Base-by-base conservation (phyloP, 2,888 invertebrate species). In the Strigamia crassipes region DNA sequence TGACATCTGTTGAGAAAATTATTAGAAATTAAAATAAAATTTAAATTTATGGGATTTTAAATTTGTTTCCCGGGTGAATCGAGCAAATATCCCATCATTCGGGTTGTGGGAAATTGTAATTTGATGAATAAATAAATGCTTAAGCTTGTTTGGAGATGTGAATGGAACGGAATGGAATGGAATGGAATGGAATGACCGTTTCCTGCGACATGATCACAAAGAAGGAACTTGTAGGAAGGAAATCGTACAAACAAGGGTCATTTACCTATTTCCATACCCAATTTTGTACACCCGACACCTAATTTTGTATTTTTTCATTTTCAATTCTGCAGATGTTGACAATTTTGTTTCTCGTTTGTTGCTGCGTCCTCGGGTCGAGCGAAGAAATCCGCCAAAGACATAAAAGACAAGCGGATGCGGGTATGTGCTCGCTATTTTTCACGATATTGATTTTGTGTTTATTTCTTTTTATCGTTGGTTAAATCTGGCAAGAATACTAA, bases 51-150 rank as follows among this genome's bases (percentile, higher is more conserved):
- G 27, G 3, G n/a, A n/a, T n/a, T n/a, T n/a, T n/a, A 3, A 27
- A 27, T 27, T 27, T 27, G 27, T 27, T 27, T 42, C 1, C 42
- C 42, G 10, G 61, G 21, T 12, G 12, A 12, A 66, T 23, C 8
- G 61, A 21, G 2, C 23, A 66, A 66, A 66, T 23, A 8, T 21
- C 38, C 10, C 21, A 66, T 23, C 6, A 23, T 66, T 21, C 21
- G 2, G 8, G 21, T 21, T 18, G 61, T 66, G 1, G 61, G 21
- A 66, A 66, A 66, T 66, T 21, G 21, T 66, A 21, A 66, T 66
- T 66, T 66, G 61, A 66, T 66, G 61, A 66, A 0, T 66, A 66
- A 66, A 66, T 66, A 66, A 66, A 66, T 66, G 61, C 23, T 66
- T 66, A 66, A 23, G 61, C 61, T 21, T 18, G 61, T 66, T 66